Evolutionary conservation across 2,113 vertebrate species (phyloP).

Genomic region (Dipodomys ordii): DNA sequence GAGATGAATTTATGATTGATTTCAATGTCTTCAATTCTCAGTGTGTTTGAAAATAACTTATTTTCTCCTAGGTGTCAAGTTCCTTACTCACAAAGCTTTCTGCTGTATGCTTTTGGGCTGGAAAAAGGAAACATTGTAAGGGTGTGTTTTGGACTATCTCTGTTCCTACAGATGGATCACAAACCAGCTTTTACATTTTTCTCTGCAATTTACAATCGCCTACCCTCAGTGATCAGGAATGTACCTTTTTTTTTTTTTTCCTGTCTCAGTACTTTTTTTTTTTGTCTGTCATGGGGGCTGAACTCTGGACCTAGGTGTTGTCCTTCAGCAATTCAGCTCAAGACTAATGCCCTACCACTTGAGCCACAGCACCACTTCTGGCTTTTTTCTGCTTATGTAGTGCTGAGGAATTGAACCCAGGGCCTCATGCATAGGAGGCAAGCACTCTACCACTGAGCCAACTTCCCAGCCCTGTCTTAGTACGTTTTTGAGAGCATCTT

Average conservation of each 20-base stretch:
- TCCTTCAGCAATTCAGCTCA: no score
- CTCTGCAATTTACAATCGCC: neutral
- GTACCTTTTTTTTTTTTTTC: neutral
- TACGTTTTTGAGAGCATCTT: neutral
- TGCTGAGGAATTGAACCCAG: no score
- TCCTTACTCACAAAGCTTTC: neutral
- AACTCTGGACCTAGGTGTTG: no score
- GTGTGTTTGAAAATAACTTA: neutral
- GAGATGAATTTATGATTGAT: conserved; percentile 58
- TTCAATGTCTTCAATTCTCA: conserved; percentile 57
- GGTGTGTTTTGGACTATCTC: neutral
- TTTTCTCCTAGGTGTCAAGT: neutral
- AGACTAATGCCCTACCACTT: no score
- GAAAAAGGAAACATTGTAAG: neutral
- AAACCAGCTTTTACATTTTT: neutral
- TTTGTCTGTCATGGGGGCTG: neutral
- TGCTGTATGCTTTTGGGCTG: neutral
- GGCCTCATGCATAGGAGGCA: no score
- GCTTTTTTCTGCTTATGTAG: no score
- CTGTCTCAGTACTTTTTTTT: neutral
- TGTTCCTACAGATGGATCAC: neutral
- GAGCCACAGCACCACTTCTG: no score
- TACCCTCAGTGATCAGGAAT: neutral
- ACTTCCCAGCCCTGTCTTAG: neutral
- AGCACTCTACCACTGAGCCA: no score